Evolutionary conservation across 2,113 vertebrate species (phyloP).

Genomic region (Dermatemys mawii): DNA sequence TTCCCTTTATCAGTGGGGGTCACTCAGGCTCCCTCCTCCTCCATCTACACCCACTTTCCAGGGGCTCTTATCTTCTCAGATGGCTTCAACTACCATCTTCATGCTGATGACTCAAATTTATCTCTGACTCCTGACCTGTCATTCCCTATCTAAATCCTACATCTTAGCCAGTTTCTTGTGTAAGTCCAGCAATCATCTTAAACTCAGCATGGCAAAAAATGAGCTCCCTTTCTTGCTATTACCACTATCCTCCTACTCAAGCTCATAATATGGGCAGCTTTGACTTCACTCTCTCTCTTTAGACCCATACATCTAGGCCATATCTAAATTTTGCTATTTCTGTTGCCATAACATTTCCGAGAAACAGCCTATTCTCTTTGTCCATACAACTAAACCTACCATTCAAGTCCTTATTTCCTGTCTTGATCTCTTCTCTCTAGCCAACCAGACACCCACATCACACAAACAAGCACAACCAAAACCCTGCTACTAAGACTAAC

Average conservation of each 20-base stretch:
- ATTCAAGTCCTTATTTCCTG: background rate
- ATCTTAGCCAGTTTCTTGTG: background rate
- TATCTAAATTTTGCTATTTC: too few relatives aligned
- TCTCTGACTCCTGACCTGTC: too few relatives aligned
- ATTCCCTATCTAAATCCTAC: background rate
- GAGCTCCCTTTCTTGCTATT: too few relatives aligned
- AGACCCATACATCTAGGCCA: background rate
- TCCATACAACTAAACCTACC: background rate
- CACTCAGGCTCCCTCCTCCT: fast-evolving
- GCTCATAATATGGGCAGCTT: background rate
- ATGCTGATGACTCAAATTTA: fast-evolving
- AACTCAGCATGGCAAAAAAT: too few relatives aligned
- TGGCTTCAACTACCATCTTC: fast-evolving
- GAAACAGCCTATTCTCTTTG: background rate
- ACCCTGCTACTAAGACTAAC: background rate
- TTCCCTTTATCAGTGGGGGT: background rate
- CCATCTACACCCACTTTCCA: fast-evolving
- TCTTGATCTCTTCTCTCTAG: background rate
- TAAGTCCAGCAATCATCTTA: too few relatives aligned
- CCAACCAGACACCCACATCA: background rate
- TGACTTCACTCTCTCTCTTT: background rate
- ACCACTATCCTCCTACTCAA: background rate
- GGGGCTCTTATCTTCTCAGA: background rate
- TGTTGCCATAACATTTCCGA: background rate
- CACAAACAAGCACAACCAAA: background rate